These are phyloP conservation scores for Pyrocephalus nanus DNA, from an alignment of 2,797 vertebrate genomes.

Conservation along the genomic window DNA sequence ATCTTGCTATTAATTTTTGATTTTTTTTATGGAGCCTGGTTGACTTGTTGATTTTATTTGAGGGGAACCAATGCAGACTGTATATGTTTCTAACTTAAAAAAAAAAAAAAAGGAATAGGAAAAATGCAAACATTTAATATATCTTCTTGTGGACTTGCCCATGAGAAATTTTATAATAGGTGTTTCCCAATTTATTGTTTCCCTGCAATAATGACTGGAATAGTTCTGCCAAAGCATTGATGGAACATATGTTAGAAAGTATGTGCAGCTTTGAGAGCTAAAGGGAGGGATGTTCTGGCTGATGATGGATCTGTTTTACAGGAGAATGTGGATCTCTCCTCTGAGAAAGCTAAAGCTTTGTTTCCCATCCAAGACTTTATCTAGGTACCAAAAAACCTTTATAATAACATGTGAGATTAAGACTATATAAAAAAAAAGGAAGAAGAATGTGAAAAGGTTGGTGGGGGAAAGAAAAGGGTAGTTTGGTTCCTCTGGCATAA, in stretches of 20 bases:
- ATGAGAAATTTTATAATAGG: conserved; percentile 23
- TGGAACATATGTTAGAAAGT: conserved; percentile 25
- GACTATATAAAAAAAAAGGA: neutral
- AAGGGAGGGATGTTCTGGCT: neutral
- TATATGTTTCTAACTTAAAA: neutral
- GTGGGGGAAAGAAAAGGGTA: neutral
- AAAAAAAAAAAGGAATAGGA: neutral
- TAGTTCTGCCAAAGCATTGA: conserved; percentile 33
- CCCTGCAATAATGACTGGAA: neutral
- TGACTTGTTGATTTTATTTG: neutral
- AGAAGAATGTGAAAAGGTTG: neutral
- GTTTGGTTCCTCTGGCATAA: neutral
- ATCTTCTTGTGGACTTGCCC: conserved; percentile 12
- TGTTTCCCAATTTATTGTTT: conserved; percentile 52
- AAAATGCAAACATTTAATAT: conserved; percentile 17
- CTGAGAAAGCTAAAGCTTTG: neutral
- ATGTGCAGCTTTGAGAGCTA: conserved; percentile 49
- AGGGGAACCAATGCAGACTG: neutral
- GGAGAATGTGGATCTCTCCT: neutral
- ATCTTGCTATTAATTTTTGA: neutral
- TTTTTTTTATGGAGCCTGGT: neutral
- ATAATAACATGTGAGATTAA: neutral
- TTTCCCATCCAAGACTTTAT: neutral
- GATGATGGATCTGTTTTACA: neutral
- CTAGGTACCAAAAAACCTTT: neutral